Base-by-base conservation (phyloP, 1,140 invertebrate genomes). In the Pogonognathellus flavescens region DNA sequence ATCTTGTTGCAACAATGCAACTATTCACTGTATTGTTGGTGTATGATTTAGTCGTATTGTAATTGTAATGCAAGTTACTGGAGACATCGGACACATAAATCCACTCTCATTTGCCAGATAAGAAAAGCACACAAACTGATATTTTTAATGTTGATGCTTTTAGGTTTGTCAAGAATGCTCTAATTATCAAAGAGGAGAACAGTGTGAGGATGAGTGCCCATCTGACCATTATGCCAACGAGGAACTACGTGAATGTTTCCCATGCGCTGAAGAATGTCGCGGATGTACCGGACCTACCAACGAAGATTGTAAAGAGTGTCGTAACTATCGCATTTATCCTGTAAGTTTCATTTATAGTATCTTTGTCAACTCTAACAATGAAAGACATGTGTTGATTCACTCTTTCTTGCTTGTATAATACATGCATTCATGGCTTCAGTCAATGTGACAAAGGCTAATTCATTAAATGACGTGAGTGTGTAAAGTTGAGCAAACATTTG, bases 171-270 rank as follows among this genome's bases (percentile, higher is more conserved):
- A 95, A 89, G 94, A 96, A 88, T 98, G 97, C 90, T 93, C 94
- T 7, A 94, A 94, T 62, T 98, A 95, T 89, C 96, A 96, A 88
- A 93, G 94, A 83, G 95, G 95, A 0, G 96, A 97, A 88, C 96
- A 97, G 89, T 98, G 97, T 89, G 96, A 97, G 90, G 94, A 97
- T 76, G 95, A 97, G 90, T 99, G 97, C 90, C 95, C 96, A 0
- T 89, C 92, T 0, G 96, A 97, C 84, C 93, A 97, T 89, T 98
- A 94, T 89, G 94, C 95, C 1, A 95, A 97, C 89, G 93, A 95
- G 25, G 91, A 91, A 0, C 87, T 88, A 52, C 89, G 90, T 50
- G 92, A 94, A 87, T 98, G 97, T 90, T 92, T 95, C 10, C 93
- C 94, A 11, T 98, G 97, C 89, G 93, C 94, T 87, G 89, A 91